Percentiles rank a stretch among this genome's conserved stretches.
phyloP scores from a whole-genome alignment of 2,797 vertebrate species.

The Chelon labrosus region DNA sequence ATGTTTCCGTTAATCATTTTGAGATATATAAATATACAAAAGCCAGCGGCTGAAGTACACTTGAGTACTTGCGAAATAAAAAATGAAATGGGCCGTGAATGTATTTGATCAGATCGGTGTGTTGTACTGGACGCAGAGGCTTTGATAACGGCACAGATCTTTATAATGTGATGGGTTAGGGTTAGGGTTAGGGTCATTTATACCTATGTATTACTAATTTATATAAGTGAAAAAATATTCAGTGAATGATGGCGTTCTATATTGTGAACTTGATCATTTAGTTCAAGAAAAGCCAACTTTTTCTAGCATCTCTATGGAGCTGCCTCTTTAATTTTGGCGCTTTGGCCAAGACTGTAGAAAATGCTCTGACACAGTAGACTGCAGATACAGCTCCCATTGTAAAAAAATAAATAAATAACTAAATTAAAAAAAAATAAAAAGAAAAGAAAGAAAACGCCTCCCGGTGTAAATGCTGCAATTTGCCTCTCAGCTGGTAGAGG shows the following conservation, averaged over 20 bases:
- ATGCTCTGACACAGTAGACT: conserved; percentile 76
- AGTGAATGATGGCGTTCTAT: not conserved
- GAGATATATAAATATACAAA: not conserved
- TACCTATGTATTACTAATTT: not conserved
- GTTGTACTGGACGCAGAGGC: not conserved
- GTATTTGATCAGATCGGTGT: not conserved
- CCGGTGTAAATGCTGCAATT: conserved; percentile 99
- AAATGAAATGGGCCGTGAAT: not conserved
- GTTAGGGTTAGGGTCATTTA: too few relatives aligned
- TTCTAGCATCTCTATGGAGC: conserved; percentile 10
- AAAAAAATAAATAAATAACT: conserved; percentile 66
- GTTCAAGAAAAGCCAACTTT: conserved; percentile 14
- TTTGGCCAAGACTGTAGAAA: conserved; percentile 75
- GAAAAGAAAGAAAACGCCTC: conserved; percentile 84
- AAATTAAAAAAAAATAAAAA: conserved; percentile 45
- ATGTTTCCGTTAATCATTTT: not conserved
- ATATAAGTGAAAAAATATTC: not conserved
- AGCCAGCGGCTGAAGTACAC: too few relatives aligned
- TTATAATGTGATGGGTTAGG: not conserved
- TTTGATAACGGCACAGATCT: not conserved
- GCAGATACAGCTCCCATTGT: conserved; percentile 66
- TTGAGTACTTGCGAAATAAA: too few relatives aligned
- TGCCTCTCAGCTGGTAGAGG: conserved; percentile 99
- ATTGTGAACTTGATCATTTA: not conserved
- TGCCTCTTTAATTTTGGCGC: conserved; percentile 30